phyloP scores from a whole-genome alignment of 2,888 invertebrate genomes.

The Unio delphinus region DNA sequence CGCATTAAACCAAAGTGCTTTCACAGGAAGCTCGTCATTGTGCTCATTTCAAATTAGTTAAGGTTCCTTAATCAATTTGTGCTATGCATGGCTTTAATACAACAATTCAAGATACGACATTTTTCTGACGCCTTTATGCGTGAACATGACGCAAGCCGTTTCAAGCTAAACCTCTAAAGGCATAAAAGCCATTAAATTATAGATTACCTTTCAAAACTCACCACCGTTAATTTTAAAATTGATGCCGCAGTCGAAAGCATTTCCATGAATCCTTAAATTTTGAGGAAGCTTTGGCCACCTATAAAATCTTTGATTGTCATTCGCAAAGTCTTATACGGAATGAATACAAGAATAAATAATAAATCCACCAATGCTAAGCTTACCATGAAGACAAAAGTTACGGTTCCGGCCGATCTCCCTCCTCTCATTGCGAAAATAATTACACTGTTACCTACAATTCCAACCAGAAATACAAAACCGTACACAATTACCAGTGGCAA shows the following conservation, averaged over 20 bases:
- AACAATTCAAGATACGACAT: no score
- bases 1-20: no score
- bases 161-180: no score
- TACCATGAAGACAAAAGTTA: slow-evolving; percentile 65
- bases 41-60: no score
- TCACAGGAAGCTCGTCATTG: no score
- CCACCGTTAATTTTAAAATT: slow-evolving; percentile 73
- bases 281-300: slow-evolving; percentile 71
- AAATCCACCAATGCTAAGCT: slow-evolving; percentile 72
- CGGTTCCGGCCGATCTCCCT: slow-evolving; percentile 67
- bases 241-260: slow-evolving; percentile 73
- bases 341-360: slow-evolving; percentile 72
- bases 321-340: slow-evolving; percentile 72
- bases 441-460: slow-evolving; percentile 72
- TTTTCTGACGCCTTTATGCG: no score
- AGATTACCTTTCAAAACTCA: slow-evolving; percentile 74
- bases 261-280: slow-evolving; percentile 72
- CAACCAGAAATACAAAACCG: slow-evolving; percentile 66
- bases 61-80: no score
- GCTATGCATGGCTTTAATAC: no score
- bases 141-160: no score
- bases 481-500: slow-evolving; percentile 56
- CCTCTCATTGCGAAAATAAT: slow-evolving; percentile 72
- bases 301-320: slow-evolving; percentile 72
- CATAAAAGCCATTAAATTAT: background rate